Conservation (phyloP, 2,113 vertebrate species). For the Chaetops frenatus region DNA sequence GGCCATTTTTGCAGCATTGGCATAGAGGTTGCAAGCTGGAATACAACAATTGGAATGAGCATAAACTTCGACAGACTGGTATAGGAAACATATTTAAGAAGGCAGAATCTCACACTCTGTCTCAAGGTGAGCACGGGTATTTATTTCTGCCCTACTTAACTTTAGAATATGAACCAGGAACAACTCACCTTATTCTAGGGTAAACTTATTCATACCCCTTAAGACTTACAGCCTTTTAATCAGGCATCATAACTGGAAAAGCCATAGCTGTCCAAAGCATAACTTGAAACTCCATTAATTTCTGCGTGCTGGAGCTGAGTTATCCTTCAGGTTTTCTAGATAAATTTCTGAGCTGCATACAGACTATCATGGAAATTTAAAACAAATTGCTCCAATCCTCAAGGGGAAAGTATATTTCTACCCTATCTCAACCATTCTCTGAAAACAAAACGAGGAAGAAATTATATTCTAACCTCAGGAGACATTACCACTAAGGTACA, state of each 20-base stretch:
- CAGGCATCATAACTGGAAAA: not conserved
- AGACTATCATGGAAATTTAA: not conserved
- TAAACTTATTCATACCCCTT: not conserved
- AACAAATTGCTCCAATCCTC: not conserved
- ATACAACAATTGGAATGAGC: not conserved
- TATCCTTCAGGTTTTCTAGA: not conserved
- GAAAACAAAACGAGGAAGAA: slow-evolving; percentile 8
- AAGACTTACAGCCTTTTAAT: not conserved
- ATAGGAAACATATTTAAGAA: not conserved
- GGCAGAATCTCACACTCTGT: not conserved
- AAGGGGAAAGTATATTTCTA: not conserved
- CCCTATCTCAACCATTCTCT: not conserved
- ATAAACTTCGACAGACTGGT: not conserved
- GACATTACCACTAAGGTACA: not conserved
- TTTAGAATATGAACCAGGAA: not conserved
- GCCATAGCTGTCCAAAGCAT: not conserved
- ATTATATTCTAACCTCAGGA: not conserved
- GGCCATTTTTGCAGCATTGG: no score
- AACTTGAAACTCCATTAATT: not conserved
- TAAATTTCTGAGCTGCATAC: not conserved
- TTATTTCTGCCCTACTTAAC: not conserved
- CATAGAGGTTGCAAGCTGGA: not conserved
- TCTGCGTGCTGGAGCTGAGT: not conserved
- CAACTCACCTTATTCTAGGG: not conserved
- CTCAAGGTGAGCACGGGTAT: not conserved